Evolutionary conservation across 1,140 invertebrate species (phyloP), one percentile per base, ranked within the genome.

Genomic region (Diuraphis noxia): DNA sequence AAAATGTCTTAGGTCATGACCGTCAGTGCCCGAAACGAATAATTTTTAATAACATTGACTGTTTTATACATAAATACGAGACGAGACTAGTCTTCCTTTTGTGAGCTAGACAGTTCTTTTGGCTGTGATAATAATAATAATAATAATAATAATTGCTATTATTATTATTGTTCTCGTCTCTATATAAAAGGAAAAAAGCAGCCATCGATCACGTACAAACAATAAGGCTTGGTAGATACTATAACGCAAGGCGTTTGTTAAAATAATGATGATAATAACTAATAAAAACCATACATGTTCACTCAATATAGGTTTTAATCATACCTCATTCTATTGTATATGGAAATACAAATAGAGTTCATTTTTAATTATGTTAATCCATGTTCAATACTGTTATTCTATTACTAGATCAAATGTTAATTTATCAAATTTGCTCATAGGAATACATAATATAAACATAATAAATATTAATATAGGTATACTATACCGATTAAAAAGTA

Each of bases 121-220:
- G 52, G 89, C 89, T 40, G 43, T 91, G 49, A 81, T 90, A 38
- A 90, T 81, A 90, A 90, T 81, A 90, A 82, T 90, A 77, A 49
- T 86, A 49, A 86, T 49, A 41, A 81, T 81, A 25, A 81, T 81
- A n/a, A 86, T 87, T 52, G 21, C n/a, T 36, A 52, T 87, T 88
- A 40, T 40, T 88, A 88, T 88, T 90, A 91, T 91, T 91, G 77
- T 91, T 91, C 88, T 90, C 88, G 21, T 36, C 77, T 90, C 63
- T 36, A 36, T 36, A 36, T 49, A 46, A 52, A 5, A 52, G 43
- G 79, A 77, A 81, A 90, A 90, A 90, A 79, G 43, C 88, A 49
- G 88, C 88, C 88, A 90, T 90, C 88, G 88, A 90, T 90, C 88
- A 90, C 88, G 77, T 79, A 90, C 88, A 90, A 49, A 90, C 72